Base-by-base conservation (phyloP, 2,113 vertebrate species). In the Tenebrosternarchus preto region DNA sequence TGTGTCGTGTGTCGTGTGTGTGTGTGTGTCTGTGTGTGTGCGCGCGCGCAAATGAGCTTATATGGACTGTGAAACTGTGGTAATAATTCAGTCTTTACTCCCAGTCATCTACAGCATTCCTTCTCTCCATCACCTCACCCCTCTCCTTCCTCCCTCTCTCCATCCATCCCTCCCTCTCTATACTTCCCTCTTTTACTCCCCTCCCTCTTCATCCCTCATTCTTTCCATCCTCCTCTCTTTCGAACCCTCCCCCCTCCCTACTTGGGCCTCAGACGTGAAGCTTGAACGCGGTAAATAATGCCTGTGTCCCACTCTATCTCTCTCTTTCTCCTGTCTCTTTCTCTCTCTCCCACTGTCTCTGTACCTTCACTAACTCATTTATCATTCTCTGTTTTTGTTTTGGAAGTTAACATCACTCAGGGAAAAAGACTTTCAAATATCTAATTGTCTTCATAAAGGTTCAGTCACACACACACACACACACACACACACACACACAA, bases 251-350 rank as follows among this genome's bases (percentile, higher is more conserved):
- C 25, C 27, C 39, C 60, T 70, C 29, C 73, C 63, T 68, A 43
- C 94, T 91, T 91, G 93, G 92, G 92, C 92, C 94, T 92, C 95
- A 97, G 96, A 96, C 93, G 93, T 95, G 95, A 95, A 94, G 92
- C 92, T 92, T 93, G 93, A 95, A 89, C 94, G 95, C 93, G 95
- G 95, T 96, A 97, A 97, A 91, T 91, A 91, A 90, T 90, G 80
- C 82, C 88, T 91, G 89, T 83, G 70, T 91, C 88, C 80, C 88
- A 90, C 55, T 73, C 82, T 83, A 81, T 20, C 78, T 78, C 83
- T 80, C 77, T 43, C 67, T 59, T 61, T 85, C 88, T 80, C 88
- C 87, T 46, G 69, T 85, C 73, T 87, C 17, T 84, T 85, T 80
- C 61, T 67, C 50, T 84, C 61, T 67, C 50, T 84, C 82, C 25